Conservation (phyloP, 2,797 vertebrate genomes). For the Neopelma chrysocephalum region DNA sequence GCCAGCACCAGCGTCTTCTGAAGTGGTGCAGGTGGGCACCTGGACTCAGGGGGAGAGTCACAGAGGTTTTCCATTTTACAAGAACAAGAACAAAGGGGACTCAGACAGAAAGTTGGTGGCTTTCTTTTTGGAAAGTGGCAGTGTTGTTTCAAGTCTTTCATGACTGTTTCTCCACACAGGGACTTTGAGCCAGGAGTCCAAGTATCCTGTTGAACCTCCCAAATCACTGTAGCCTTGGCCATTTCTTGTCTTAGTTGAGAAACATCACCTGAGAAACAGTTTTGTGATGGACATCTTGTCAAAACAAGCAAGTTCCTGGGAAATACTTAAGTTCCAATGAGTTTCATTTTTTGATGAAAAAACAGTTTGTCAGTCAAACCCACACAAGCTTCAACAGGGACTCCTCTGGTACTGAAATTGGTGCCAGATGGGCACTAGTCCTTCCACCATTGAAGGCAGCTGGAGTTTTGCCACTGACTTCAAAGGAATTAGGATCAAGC, state of each 20-base stretch:
- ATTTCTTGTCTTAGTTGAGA: neutral
- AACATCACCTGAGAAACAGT: neutral
- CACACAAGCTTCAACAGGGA: neutral
- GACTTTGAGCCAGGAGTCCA: neutral
- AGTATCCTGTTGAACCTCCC: neutral
- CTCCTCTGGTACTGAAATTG: slow-evolving; percentile 4
- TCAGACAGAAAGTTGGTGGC: neutral
- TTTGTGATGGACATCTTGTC: neutral
- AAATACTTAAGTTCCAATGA: neutral
- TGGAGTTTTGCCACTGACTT: slow-evolving; percentile 53
- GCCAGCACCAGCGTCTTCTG: neutral
- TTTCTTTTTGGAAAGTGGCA: neutral
- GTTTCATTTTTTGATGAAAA: neutral
- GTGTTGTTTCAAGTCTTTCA: neutral
- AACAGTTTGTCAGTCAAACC: neutral
- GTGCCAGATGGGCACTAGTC: slow-evolving; percentile 45
- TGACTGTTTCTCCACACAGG: neutral
- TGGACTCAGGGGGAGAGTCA: neutral
- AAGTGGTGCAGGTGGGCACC: neutral
- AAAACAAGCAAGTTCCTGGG: neutral
- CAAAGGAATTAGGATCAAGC: slow-evolving; percentile 55
- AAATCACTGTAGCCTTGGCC: neutral
- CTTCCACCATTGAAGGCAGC: neutral
- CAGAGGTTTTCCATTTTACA: neutral
- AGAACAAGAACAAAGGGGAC: neutral